Evolutionary conservation across 2,113 vertebrate species (phyloP).

Genomic region (Turdus rufiventris): DNA sequence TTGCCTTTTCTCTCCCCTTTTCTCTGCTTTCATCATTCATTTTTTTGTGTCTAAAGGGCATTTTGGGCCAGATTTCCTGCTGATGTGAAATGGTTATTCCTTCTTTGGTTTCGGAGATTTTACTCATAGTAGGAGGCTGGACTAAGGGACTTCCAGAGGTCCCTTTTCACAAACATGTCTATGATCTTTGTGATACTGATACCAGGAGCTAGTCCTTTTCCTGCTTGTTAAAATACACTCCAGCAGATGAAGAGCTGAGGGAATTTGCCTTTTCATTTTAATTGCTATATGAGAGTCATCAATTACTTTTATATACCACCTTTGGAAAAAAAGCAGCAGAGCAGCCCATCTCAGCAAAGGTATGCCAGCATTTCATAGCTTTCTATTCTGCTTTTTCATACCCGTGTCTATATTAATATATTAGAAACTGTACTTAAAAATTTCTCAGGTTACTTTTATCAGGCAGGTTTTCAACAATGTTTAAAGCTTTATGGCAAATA

Average conservation of each 20-base stretch:
- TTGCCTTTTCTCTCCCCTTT: background rate
- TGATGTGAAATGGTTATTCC: background rate
- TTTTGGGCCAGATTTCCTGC: background rate
- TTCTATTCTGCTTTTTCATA: background rate
- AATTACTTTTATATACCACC: background rate
- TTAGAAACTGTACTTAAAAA: background rate
- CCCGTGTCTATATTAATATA: background rate
- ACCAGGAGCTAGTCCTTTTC: background rate
- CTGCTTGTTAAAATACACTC: background rate
- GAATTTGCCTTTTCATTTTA: background rate
- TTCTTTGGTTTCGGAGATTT: background rate
- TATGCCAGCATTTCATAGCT: background rate
- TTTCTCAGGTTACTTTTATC: slow-evolving; percentile 2
- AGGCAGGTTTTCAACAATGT: slow-evolving; percentile 21
- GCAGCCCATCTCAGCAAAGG: background rate
- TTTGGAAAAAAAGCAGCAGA: background rate
- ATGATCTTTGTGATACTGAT: background rate
- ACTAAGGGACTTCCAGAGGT: background rate
- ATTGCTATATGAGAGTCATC: background rate
- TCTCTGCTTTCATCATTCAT: background rate
- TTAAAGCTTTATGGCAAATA: slow-evolving; percentile 29
- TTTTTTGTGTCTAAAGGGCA: background rate
- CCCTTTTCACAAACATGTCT: background rate
- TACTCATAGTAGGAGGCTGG: background rate
- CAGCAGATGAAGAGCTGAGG: background rate